Percentiles rank a stretch among this genome's conserved stretches.
phyloP scores from a whole-genome alignment of 2,797 vertebrate genomes.

The Oophaga sylvatica region DNA sequence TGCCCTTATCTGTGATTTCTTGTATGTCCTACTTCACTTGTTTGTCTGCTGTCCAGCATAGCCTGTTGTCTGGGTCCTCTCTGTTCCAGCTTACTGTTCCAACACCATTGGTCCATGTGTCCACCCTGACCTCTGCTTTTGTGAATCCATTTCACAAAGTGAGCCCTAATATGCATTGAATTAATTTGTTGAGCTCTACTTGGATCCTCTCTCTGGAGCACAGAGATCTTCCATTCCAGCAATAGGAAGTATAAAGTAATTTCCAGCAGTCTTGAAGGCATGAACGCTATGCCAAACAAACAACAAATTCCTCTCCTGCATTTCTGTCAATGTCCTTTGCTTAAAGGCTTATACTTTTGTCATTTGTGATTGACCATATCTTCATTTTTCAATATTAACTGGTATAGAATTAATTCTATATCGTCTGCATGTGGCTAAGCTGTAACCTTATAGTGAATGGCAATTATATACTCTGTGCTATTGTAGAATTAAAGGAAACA shows the following conservation, averaged over 20 bases:
- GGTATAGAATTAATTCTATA: background rate
- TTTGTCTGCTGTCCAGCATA: too few species aligned
- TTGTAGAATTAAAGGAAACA: background rate
- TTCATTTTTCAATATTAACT: background rate
- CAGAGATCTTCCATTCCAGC: background rate
- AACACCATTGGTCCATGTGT: too few species aligned
- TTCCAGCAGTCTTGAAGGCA: background rate
- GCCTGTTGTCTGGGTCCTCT: too few species aligned
- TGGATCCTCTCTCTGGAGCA: background rate
- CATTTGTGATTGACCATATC: background rate
- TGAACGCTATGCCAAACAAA: background rate
- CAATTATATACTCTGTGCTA: background rate
- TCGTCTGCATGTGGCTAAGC: background rate
- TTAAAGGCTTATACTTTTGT: constrained; percentile 1
- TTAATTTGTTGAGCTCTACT: background rate
- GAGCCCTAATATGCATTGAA: too few species aligned
- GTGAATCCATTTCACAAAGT: too few species aligned
- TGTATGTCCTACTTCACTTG: too few species aligned
- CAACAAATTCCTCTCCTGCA: background rate
- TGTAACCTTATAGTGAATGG: background rate
- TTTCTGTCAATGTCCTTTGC: background rate
- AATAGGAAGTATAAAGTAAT: background rate
- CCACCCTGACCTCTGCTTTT: too few species aligned
- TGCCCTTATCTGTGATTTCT: too few species aligned
- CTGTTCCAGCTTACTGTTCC: too few species aligned